These are phyloP conservation scores for Psammodynastes pulverulentus DNA, from an alignment of 2,113 vertebrate species.

Conservation along the genomic window DNA sequence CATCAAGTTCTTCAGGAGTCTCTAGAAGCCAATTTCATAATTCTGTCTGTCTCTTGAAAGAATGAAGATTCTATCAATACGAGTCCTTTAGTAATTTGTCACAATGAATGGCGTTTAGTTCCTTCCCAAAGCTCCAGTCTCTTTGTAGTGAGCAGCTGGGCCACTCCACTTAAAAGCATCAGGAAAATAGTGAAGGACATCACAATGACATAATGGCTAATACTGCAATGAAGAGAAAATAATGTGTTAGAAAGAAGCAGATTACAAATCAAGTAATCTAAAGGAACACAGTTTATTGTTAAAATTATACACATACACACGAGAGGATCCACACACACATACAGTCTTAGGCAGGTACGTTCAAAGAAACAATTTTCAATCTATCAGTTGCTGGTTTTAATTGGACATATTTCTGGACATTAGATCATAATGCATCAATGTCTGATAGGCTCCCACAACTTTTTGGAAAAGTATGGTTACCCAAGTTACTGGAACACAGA, in stretches of 20 bases:
- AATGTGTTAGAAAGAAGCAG: constrained; percentile 9
- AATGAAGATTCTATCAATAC: neutral
- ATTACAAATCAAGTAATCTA: neutral
- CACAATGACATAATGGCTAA: constrained; percentile 96
- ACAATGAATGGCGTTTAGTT: constrained; percentile 80
- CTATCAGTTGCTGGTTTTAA: neutral
- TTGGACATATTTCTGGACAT: neutral
- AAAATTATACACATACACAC: neutral
- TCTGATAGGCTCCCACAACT: neutral
- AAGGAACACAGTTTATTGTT: neutral
- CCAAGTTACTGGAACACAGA: neutral
- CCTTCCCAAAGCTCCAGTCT: constrained; percentile 70
- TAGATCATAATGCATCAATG: neutral
- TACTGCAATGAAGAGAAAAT: constrained; percentile 71
- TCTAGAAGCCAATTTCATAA: constrained; percentile 88
- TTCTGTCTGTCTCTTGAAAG: constrained; percentile 83
- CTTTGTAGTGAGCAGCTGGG: constrained; percentile 83
- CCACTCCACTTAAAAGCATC: constrained; percentile 88
- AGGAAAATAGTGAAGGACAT: constrained; percentile 96
- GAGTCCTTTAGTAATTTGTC: constrained; percentile 34
- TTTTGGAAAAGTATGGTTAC: neutral
- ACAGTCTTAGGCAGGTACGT: neutral
- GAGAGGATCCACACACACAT: neutral
- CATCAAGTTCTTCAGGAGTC: constrained; percentile 90
- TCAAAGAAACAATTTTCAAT: neutral